Percentiles rank a stretch among this genome's conserved stretches.
Conservation (phyloP, 2,797 vertebrate genomes). For the Octomys mimax region DNA sequence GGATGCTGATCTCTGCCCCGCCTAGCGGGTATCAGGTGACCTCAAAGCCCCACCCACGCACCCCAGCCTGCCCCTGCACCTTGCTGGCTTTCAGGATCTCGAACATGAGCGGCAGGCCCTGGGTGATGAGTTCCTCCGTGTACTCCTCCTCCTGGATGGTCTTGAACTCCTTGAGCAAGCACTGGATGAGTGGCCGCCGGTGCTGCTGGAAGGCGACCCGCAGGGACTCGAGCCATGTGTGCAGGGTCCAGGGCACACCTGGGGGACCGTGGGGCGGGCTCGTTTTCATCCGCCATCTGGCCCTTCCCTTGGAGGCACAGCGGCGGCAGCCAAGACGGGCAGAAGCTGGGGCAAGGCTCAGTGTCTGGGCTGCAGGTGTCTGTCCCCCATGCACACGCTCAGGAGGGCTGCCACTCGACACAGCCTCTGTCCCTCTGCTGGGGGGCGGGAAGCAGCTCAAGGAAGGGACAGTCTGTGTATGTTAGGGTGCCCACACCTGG, state of each 20-base stretch:
- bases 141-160: slow-evolving; percentile 98
- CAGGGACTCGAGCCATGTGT: slow-evolving; percentile 97
- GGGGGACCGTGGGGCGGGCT: neutral
- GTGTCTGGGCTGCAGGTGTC: neutral
- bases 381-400: neutral
- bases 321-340: neutral
- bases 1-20: neutral
- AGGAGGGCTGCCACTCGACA: no score
- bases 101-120: slow-evolving; percentile 97
- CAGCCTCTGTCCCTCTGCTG: neutral
- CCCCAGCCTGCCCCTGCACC: slow-evolving; percentile 85
- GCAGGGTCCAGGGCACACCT: slow-evolving; percentile 97
- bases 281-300: slow-evolving; percentile 52
- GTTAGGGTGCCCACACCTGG: neutral
- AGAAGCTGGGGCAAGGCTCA: neutral
- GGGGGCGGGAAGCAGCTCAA: neutral
- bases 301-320: neutral
- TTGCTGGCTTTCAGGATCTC: slow-evolving; percentile 98
- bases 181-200: slow-evolving; percentile 96
- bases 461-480: neutral
- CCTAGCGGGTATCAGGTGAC: neutral
- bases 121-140: slow-evolving; percentile 96
- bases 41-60: neutral
- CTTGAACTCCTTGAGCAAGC: slow-evolving; percentile 97
- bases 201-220: slow-evolving; percentile 97